These are phyloP conservation scores for Perca schrenkii DNA, from an alignment of 2,113 vertebrate genomes.

Conservation along the genomic window DNA sequence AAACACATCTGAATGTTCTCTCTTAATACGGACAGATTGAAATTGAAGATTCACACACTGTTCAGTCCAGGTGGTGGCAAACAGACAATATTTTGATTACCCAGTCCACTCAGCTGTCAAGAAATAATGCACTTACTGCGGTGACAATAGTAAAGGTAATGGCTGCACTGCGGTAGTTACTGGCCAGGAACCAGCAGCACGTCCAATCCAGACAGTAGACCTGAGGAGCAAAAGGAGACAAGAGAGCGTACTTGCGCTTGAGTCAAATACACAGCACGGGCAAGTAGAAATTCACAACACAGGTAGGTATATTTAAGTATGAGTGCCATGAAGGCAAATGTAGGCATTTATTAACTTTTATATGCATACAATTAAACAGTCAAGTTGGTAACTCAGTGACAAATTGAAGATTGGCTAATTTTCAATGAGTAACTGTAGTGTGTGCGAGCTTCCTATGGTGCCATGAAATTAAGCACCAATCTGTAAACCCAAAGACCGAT, in stretches of 20 bases:
- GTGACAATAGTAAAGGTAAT: slow-evolving; percentile 91
- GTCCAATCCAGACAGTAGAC: slow-evolving; percentile 88
- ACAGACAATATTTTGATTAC: background rate
- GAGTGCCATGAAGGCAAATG: background rate
- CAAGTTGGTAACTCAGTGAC: too few species aligned
- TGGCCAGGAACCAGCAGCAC: slow-evolving; percentile 92
- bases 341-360: too few species aligned
- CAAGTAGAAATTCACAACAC: background rate
- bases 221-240: slow-evolving; percentile 66
- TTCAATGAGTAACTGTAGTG: too few species aligned
- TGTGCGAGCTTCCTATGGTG: too few species aligned
- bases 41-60: too few species aligned
- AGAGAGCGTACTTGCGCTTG: background rate
- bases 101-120: background rate
- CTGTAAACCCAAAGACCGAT: too few species aligned
- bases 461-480: too few species aligned
- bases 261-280: background rate
- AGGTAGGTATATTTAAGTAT: background rate
- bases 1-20: too few species aligned
- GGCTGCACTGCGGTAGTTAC: slow-evolving; percentile 88
- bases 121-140: slow-evolving; percentile 84
- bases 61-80: background rate
- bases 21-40: too few species aligned
- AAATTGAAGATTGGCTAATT: too few species aligned
- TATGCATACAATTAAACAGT: background rate